Percentiles rank a stretch among this genome's conserved stretches.
Evolutionary conservation across 2,113 vertebrate species (phyloP).

Genomic region (Ginglymostoma cirratum): DNA sequence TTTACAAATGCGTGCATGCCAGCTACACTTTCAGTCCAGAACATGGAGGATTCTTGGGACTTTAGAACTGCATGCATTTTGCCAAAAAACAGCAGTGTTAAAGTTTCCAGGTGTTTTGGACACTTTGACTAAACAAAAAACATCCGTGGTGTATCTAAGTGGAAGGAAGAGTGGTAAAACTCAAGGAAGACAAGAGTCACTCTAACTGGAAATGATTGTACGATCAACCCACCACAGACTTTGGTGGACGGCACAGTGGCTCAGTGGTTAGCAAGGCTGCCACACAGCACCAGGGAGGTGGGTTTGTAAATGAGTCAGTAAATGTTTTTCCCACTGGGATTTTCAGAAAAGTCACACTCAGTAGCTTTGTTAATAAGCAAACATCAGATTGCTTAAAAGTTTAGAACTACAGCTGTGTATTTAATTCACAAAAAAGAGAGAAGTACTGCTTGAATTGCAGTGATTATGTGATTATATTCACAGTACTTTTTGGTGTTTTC

Average conservation of each 20-base stretch:
- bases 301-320: neutral
- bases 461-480: neutral
- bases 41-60: neutral
- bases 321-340: neutral
- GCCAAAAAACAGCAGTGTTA: neutral
- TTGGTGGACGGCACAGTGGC: neutral
- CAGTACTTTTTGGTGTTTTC: neutral
- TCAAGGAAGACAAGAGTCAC: neutral
- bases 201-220: neutral
- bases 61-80: neutral
- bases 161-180: neutral
- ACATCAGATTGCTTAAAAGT: neutral
- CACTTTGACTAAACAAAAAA: neutral
- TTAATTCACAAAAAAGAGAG: neutral
- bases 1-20: neutral
- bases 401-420: neutral
- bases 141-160: neutral
- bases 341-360: neutral
- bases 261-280: too few relatives aligned
- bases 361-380: neutral
- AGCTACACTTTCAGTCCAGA: neutral
- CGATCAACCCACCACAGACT: neutral
- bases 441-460: neutral
- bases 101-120: neutral
- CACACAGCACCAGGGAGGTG: too few relatives aligned